Evolutionary conservation across 2,888 invertebrate species (phyloP).

Genomic region (Pinctada fucata): DNA sequence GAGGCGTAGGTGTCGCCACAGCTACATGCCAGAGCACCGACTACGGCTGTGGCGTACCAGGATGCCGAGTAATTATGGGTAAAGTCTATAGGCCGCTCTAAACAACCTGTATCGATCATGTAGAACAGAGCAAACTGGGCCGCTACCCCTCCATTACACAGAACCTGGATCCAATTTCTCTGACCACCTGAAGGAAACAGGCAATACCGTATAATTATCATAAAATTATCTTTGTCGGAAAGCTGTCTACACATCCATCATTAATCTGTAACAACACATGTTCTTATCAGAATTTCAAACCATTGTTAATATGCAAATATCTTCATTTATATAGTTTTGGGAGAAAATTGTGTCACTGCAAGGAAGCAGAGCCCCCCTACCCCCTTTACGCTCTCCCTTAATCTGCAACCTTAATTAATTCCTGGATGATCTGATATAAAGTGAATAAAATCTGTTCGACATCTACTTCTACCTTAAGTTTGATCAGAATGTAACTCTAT

Average conservation of each 20-base stretch:
- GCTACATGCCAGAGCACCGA: slow-evolving; percentile 87
- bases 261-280: background rate
- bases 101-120: slow-evolving; percentile 83
- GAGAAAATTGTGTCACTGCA: too few relatives aligned
- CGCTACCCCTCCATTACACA: slow-evolving; percentile 94
- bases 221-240: background rate
- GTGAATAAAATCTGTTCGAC: too few relatives aligned
- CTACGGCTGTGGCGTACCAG: slow-evolving; percentile 88
- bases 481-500: too few relatives aligned
- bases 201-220: background rate
- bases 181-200: slow-evolving; percentile 83
- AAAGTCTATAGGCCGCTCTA: slow-evolving; percentile 89
- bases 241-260: too few relatives aligned
- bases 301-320: too few relatives aligned
- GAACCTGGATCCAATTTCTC: slow-evolving; percentile 92
- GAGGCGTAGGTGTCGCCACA: slow-evolving; percentile 95
- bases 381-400: too few relatives aligned
- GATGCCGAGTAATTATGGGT: slow-evolving; percentile 83
- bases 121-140: slow-evolving; percentile 87
- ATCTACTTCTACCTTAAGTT: too few relatives aligned
- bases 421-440: too few relatives aligned
- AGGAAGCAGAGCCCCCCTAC: too few relatives aligned
- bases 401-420: too few relatives aligned
- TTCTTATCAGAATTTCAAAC: too few relatives aligned
- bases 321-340: too few relatives aligned